Evolutionary conservation across 2,888 invertebrate species (phyloP), one percentile per base, ranked within the genome.

Genomic region (Parnassius orleans): DNA sequence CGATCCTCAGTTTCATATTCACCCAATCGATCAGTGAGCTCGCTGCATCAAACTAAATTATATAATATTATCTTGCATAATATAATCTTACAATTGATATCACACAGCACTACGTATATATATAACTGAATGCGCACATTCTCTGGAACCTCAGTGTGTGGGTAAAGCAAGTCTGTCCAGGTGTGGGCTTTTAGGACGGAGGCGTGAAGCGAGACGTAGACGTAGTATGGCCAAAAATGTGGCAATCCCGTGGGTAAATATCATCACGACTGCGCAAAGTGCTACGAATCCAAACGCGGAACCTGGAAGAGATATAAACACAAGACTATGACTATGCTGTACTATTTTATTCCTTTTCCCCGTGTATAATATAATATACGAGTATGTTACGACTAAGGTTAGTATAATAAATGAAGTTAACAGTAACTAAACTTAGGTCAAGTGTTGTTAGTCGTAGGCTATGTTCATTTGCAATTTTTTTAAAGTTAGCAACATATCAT

Each of bases 221-320:
- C 90, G 87, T 60, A 72, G 58, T 2, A 69, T 63, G 1, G 84
- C 81, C 14, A 81, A 68, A 57, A 73, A 70, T 3, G 87, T 83
- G 1, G 87, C 87, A n/a, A 87, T 68, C 33, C 81, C 81, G 71
- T 90, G 90, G 33, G 88, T 85, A 46, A 79, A 72, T 61, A 87
- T 80, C 78, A 90, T 76, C 66, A 91, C 90, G 43, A 81, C 79
- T 0, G 90, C 90, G 65, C 90, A 90, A 1, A 90, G 73, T 0
- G 87, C 80, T 12, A 90, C 90, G 74, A 91, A 91, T 3, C 86
- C 90, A 10, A 91, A 76, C 1, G 90, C 90, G 43, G 83, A 75
- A 0, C 82, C 90, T 91, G 79, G 24, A 57, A 62, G 0, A n/a
- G n/a, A 11, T 43, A 43, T 3, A 11, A 43, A 43, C 9, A 48